Conservation (phyloP, 2,113 vertebrate species). For the Gopherus evgoodei region DNA sequence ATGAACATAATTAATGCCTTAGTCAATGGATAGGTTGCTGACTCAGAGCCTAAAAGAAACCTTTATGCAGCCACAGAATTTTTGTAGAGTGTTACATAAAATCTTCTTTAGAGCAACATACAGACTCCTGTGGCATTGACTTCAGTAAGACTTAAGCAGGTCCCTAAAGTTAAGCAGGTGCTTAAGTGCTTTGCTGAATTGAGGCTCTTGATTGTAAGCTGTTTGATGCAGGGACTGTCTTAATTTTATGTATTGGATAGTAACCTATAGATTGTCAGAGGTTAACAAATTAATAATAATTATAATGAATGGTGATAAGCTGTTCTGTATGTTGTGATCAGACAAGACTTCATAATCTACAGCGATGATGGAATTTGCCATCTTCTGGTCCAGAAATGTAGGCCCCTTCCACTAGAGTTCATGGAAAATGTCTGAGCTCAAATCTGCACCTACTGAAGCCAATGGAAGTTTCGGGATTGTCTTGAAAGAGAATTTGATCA, state of each 20-base stretch:
- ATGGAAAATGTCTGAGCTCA: rapidly evolving
- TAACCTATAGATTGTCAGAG: neutral
- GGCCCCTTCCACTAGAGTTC: neutral
- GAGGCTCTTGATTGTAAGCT: neutral
- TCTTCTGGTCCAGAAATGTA: neutral
- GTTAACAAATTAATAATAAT: rapidly evolving
- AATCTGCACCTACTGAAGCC: neutral
- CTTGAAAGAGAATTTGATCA: neutral
- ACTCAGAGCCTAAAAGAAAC: rapidly evolving
- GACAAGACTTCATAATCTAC: rapidly evolving
- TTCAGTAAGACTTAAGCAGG: neutral
- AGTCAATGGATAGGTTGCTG: neutral
- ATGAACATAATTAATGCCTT: slow-evolving; percentile 54
- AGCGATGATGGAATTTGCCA: rapidly evolving
- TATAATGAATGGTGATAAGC: neutral
- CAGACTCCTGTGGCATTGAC: rapidly evolving
- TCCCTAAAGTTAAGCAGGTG: neutral
- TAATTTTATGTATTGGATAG: neutral
- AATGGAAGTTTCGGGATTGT: rapidly evolving
- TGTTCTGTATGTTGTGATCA: rapidly evolving
- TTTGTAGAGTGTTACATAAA: neutral
- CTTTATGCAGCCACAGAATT: neutral
- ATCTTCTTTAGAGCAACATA: rapidly evolving
- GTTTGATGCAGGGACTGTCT: rapidly evolving
- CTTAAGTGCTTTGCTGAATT: neutral